phyloP scores from a whole-genome alignment of 2,113 vertebrate species.

The Sylvilagus bachmani region DNA sequence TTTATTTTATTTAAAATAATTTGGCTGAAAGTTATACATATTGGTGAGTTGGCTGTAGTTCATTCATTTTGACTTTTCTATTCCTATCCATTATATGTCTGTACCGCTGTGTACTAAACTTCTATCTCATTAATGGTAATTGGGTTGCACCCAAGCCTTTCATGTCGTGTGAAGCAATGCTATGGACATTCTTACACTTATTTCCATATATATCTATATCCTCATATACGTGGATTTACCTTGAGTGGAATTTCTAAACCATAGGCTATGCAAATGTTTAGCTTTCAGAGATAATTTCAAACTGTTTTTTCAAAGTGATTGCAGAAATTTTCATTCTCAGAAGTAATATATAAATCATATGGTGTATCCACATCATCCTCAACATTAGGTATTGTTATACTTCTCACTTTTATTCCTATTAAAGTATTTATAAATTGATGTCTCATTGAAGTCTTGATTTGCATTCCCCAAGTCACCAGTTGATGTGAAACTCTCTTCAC shows the following conservation, averaged over 20 bases:
- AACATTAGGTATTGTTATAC: not conserved
- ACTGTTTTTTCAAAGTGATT: slow-evolving; percentile 14
- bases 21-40: slow-evolving; percentile 32
- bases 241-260: not conserved
- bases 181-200: not conserved
- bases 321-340: slow-evolving; percentile 26
- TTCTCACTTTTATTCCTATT: not conserved
- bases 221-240: not conserved
- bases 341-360: not conserved
- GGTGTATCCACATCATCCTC: not conserved
- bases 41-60: not conserved
- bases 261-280: not conserved
- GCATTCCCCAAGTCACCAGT: not conserved
- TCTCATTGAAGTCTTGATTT: not conserved
- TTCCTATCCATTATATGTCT: not conserved
- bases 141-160: not conserved
- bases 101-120: slow-evolving; percentile 1
- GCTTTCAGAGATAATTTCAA: slow-evolving; percentile 17
- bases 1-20: not conserved
- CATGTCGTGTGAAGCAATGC: not conserved
- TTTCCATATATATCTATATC: not conserved
- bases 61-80: slow-evolving; percentile 5
- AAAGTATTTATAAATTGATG: not conserved
- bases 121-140: not conserved
- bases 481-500: not conserved